Evolutionary conservation across 1,140 invertebrate species (phyloP).

Genomic region (Temnothorax curvispinosus): DNA sequence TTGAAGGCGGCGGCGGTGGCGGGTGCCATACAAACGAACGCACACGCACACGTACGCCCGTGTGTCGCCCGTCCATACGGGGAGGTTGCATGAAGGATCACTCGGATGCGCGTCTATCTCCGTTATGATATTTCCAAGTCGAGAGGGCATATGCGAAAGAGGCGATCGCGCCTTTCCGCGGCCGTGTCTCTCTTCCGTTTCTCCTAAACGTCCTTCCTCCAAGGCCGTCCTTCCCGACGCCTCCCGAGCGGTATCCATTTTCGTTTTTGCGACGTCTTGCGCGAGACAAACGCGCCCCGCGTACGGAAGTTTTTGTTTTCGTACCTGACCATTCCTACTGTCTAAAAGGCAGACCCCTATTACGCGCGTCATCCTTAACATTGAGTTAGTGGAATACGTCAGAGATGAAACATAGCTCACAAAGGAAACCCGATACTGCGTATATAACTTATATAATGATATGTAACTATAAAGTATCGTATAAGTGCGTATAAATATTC

Average conservation of each 20-base stretch:
- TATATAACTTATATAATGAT: background rate
- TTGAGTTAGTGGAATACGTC: conserved; percentile 29
- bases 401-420: conserved; percentile 1
- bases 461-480: too few species aligned
- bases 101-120: conserved; percentile 79
- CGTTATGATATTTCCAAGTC: conserved; percentile 77
- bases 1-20: conserved; percentile 64
- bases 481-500: background rate
- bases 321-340: conserved; percentile 51
- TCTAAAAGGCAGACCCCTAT: conserved; percentile 15
- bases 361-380: conserved; percentile 34
- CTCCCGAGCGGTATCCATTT: conserved; percentile 75
- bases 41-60: conserved; percentile 44
- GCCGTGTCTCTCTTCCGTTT: conserved; percentile 30
- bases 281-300: conserved; percentile 70
- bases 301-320: conserved; percentile 56
- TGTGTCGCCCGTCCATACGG: conserved; percentile 23
- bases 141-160: conserved; percentile 63
- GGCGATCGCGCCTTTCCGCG: conserved; percentile 71
- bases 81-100: conserved; percentile 77
- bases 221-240: conserved; percentile 21
- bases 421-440: background rate
- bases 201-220: conserved; percentile 48
- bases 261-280: conserved; percentile 76
- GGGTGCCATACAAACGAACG: conserved; percentile 66